phyloP scores from a whole-genome alignment of 2,888 invertebrate species.

The Drosophila peninsularis region DNA sequence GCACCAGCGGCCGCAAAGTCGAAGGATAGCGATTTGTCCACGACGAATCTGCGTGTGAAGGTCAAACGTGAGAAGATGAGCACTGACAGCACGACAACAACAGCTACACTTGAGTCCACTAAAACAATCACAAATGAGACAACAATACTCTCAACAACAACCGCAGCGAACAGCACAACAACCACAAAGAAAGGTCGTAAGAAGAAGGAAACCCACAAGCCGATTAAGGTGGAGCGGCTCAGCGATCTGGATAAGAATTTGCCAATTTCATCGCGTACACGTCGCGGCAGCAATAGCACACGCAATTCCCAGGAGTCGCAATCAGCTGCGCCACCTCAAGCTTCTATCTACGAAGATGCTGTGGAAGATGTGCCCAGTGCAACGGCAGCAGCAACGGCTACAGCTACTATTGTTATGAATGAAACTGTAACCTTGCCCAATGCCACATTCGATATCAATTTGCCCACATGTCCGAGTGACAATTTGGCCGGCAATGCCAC shows the following conservation, averaged over 20 bases:
- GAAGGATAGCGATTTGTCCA: background rate
- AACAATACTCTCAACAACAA: constrained; percentile 47
- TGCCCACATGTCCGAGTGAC: constrained; percentile 23
- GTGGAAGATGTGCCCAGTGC: constrained; percentile 59
- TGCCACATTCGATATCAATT: constrained; percentile 30
- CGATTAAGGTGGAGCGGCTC: constrained; percentile 82
- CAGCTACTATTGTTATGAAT: constrained; percentile 29
- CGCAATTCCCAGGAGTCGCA: constrained; percentile 34
- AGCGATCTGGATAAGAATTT: constrained; percentile 68
- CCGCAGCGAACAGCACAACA: constrained; percentile 25
- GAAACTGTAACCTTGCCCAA: constrained; percentile 53
- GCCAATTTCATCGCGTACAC: constrained; percentile 77
- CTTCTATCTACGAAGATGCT: constrained; percentile 85
- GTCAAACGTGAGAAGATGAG: constrained; percentile 79
- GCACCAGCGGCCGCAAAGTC: background rate
- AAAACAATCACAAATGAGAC: constrained; percentile 46
- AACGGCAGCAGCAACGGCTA: background rate
- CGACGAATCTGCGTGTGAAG: constrained; percentile 55
- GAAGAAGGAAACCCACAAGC: constrained; percentile 73
- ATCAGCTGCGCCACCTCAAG: constrained; percentile 30
- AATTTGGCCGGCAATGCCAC: constrained; percentile 41
- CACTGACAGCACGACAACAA: constrained; percentile 12
- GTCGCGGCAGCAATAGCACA: constrained; percentile 55
- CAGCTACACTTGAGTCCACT: constrained; percentile 36
- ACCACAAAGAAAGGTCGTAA: constrained; percentile 68